These are phyloP conservation scores for Eubucco bourcierii DNA, from an alignment of 2,113 vertebrate genomes.

Conservation along the genomic window DNA sequence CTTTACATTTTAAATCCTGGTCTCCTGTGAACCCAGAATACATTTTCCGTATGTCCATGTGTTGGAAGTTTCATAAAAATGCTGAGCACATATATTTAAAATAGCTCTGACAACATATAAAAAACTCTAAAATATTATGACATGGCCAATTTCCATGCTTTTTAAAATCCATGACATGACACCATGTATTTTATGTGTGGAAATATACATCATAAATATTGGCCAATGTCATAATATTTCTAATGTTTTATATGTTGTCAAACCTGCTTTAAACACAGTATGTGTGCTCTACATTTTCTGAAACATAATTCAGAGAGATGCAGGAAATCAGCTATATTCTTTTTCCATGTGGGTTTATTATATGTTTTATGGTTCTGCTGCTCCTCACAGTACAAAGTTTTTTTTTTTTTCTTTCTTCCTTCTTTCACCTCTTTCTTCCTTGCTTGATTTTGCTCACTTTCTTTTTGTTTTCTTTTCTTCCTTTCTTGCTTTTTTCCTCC, in stretches of 20 bases:
- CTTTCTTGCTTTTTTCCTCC: background rate
- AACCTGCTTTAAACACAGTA: slow-evolving; percentile 61
- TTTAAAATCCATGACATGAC: slow-evolving; percentile 70
- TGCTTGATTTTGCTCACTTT: background rate
- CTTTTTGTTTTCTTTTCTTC: background rate
- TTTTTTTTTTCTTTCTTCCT: background rate
- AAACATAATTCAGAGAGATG: slow-evolving; percentile 53
- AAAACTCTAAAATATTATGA: slow-evolving; percentile 66
- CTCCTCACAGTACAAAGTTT: background rate
- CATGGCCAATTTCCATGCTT: slow-evolving; percentile 70
- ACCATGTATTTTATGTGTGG: slow-evolving; percentile 66
- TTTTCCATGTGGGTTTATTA: slow-evolving; percentile 55
- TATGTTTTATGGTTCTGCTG: slow-evolving; percentile 25
- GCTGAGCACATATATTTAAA: slow-evolving; percentile 70
- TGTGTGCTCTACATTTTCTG: slow-evolving; percentile 50
- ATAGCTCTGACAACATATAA: slow-evolving; percentile 67
- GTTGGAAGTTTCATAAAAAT: slow-evolving; percentile 71
- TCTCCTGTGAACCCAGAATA: slow-evolving; percentile 55
- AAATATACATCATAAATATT: slow-evolving; percentile 71
- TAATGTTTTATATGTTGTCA: slow-evolving; percentile 67
- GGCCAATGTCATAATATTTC: slow-evolving; percentile 67
- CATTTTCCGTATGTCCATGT: slow-evolving; percentile 66
- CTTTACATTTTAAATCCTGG: slow-evolving; percentile 39
- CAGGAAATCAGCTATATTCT: slow-evolving; percentile 56
- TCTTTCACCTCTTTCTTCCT: background rate